Percentiles rank a stretch among this genome's conserved stretches.
phyloP scores from a whole-genome alignment of 2,113 vertebrate species.

The Pyrgilauda ruficollis region DNA sequence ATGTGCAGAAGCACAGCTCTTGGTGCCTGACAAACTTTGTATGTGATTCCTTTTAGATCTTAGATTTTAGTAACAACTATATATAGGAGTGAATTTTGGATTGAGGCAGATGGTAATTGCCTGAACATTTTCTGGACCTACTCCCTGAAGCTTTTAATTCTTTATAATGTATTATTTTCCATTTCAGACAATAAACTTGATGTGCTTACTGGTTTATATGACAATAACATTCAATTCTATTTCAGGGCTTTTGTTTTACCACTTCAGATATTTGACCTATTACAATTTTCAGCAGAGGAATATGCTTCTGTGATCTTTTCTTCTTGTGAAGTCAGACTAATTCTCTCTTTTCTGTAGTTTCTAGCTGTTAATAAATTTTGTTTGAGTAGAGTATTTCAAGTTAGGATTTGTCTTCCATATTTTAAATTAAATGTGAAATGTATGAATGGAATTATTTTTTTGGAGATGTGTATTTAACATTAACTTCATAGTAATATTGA shows the following conservation, averaged over 20 bases:
- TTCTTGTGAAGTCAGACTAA: background rate
- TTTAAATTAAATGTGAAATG: constrained; percentile 2
- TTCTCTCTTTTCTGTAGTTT: constrained; percentile 1
- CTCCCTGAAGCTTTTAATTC: background rate
- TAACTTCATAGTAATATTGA: background rate
- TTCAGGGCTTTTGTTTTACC: background rate
- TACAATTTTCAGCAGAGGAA: background rate
- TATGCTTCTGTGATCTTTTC: background rate
- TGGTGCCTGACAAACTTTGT: background rate
- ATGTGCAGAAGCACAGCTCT: background rate
- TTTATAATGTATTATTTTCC: background rate
- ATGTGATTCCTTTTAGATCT: background rate
- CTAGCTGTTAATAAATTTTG: background rate
- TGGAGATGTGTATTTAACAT: background rate
- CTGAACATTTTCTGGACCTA: background rate
- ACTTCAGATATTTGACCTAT: background rate
- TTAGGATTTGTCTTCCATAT: background rate
- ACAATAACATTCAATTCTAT: background rate
- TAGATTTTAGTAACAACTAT: background rate
- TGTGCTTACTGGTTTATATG: background rate
- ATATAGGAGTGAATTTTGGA: background rate
- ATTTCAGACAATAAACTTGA: background rate
- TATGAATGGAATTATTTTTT: background rate
- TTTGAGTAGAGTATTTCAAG: background rate
- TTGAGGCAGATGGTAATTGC: background rate